Evolutionary conservation across 1,140 invertebrate genomes (phyloP).

Genomic region (Drosophila kohkoa): DNA sequence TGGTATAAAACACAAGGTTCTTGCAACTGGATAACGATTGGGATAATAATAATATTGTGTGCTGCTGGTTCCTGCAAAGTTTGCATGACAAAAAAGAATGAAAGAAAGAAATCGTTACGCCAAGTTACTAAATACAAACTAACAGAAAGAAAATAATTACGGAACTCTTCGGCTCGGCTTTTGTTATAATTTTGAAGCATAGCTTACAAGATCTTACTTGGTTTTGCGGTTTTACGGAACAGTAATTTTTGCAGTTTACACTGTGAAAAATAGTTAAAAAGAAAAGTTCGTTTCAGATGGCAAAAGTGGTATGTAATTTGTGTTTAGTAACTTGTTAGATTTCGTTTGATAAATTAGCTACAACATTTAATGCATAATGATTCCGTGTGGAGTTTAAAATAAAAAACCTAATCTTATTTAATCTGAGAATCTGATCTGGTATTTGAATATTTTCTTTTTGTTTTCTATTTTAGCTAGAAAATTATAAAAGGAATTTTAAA

Average conservation of each 20-base stretch:
- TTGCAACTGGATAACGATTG: slow-evolving; percentile 60
- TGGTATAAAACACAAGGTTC: slow-evolving; percentile 68
- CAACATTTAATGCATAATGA: slow-evolving; percentile 10
- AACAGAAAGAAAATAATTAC: slow-evolving; percentile 12
- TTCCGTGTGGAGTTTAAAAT: not conserved
- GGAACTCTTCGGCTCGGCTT: slow-evolving; percentile 61
- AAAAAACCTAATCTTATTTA: no score
- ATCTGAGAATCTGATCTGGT: no score
- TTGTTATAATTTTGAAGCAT: slow-evolving; percentile 56
- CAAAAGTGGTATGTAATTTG: slow-evolving; percentile 18
- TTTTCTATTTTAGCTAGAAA: no score
- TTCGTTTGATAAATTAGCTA: slow-evolving; percentile 28
- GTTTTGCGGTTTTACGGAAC: slow-evolving; percentile 34
- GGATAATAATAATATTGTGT: slow-evolving; percentile 82
- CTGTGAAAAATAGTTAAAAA: slow-evolving; percentile 65
- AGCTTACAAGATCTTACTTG: slow-evolving; percentile 62
- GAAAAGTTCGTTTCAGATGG: slow-evolving; percentile 50
- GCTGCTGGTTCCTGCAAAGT: slow-evolving; percentile 72
- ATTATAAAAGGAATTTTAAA: no score
- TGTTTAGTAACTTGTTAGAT: slow-evolving; percentile 60
- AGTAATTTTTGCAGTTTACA: slow-evolving; percentile 62
- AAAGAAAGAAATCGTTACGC: slow-evolving; percentile 54
- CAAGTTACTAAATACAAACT: slow-evolving; percentile 52
- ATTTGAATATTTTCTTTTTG: no score
- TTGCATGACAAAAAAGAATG: slow-evolving; percentile 51